phyloP scores from a whole-genome alignment of 2,113 vertebrate species.

The Paradisaea rubra region DNA sequence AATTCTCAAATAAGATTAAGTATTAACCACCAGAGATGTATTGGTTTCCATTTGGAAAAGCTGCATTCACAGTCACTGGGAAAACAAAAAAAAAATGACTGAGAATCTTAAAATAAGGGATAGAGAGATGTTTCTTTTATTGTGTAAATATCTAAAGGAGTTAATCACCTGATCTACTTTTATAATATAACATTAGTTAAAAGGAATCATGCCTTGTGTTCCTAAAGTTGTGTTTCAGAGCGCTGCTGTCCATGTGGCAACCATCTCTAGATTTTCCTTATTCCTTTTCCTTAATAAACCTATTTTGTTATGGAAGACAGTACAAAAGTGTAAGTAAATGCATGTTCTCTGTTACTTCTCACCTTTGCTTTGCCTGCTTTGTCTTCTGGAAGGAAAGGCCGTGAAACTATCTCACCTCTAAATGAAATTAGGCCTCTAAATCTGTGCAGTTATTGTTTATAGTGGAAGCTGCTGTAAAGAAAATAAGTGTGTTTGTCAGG shows the following conservation, averaged over 20 bases:
- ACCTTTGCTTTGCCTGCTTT: not conserved
- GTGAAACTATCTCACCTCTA: not conserved
- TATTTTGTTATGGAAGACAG: not conserved
- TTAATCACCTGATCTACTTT: not conserved
- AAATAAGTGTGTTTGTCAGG: not conserved
- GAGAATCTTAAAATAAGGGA: not conserved
- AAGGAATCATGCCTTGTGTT: not conserved
- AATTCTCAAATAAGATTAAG: not conserved
- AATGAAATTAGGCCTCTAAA: not conserved
- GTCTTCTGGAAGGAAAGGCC: not conserved
- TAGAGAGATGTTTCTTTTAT: fast-evolving
- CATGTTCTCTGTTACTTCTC: not conserved
- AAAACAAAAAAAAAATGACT: not conserved
- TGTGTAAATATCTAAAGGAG: not conserved
- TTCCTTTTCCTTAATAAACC: no score
- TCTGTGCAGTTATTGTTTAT: not conserved
- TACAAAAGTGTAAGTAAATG: not conserved
- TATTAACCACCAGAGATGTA: not conserved
- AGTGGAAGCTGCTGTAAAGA: not conserved
- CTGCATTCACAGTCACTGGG: fast-evolving
- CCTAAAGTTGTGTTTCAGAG: not conserved
- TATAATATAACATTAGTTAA: not conserved
- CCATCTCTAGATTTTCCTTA: not conserved
- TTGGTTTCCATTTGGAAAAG: not conserved
- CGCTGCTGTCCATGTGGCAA: no score